These are phyloP conservation scores for Austrolebias charrua DNA, from an alignment of 2,797 vertebrate genomes.

Conservation along the genomic window DNA sequence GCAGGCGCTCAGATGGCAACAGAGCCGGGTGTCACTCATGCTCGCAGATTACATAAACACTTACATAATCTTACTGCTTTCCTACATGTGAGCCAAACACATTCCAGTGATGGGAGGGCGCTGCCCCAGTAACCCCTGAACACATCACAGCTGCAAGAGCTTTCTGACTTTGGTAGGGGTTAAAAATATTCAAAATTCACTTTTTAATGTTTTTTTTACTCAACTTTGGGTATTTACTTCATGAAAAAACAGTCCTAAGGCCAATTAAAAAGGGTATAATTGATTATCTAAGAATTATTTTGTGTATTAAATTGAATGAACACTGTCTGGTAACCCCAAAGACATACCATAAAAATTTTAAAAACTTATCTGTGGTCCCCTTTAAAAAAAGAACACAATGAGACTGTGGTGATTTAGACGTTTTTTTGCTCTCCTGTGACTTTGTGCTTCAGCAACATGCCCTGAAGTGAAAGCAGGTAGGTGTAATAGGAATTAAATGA, in stretches of 20 bases:
- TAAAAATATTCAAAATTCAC: too few relatives aligned
- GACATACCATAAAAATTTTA: too few relatives aligned
- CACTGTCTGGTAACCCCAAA: too few relatives aligned
- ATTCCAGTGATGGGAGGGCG: slow-evolving; percentile 64
- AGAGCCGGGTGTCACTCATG: slow-evolving; percentile 71
- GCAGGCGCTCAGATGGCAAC: slow-evolving; percentile 55
- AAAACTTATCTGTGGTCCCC: too few relatives aligned
- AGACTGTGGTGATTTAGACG: slow-evolving; percentile 13
- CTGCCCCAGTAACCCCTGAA: slow-evolving; percentile 73
- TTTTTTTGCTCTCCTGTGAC: slow-evolving; percentile 22
- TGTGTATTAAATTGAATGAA: too few relatives aligned
- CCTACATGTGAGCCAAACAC: slow-evolving; percentile 76
- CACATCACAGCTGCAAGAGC: slow-evolving; percentile 39
- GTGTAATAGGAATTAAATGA: slow-evolving; percentile 35
- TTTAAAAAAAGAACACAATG: slow-evolving; percentile 10
- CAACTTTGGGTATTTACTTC: too few relatives aligned
- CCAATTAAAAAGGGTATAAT: too few relatives aligned
- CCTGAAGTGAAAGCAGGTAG: slow-evolving; percentile 28
- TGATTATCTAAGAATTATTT: too few relatives aligned
- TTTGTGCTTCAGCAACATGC: slow-evolving; percentile 4
- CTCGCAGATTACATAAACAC: slow-evolving; percentile 81
- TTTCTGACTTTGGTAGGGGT: slow-evolving; percentile 44
- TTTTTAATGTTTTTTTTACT: too few relatives aligned
- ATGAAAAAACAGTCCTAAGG: too few relatives aligned
- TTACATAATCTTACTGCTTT: slow-evolving; percentile 82